phyloP scores from a whole-genome alignment of 1,140 invertebrate genomes.

The Conus ventricosus region DNA sequence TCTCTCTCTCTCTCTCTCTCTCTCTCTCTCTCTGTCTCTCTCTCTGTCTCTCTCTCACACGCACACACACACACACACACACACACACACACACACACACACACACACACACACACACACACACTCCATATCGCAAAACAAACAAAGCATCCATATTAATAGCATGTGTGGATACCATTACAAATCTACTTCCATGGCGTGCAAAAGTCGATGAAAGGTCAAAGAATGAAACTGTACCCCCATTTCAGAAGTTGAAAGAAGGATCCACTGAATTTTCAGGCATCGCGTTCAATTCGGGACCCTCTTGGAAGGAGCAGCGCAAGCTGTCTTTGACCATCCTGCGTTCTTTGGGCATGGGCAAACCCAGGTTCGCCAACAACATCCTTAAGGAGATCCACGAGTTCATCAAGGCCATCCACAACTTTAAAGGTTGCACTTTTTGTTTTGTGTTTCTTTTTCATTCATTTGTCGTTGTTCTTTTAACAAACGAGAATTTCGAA shows the following conservation, averaged over 20 bases:
- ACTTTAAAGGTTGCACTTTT: neutral
- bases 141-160: too few species aligned
- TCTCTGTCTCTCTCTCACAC: neutral
- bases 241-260: too few species aligned
- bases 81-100: too few species aligned
- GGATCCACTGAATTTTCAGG: slow-evolving; percentile 22
- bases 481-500: too few species aligned
- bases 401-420: slow-evolving; percentile 24
- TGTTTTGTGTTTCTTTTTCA: neutral
- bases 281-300: slow-evolving; percentile 80
- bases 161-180: too few species aligned
- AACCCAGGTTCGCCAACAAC: slow-evolving; percentile 81
- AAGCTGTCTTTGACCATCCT: slow-evolving; percentile 84
- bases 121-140: too few species aligned
- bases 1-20: neutral
- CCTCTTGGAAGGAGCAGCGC: slow-evolving; percentile 88
- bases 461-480: neutral
- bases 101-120: too few species aligned
- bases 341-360: slow-evolving; percentile 85
- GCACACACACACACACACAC: too few species aligned
- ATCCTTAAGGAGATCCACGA: slow-evolving; percentile 74
- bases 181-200: too few species aligned
- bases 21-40: neutral
- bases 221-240: too few species aligned
- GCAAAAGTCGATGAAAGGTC: too few species aligned